Evolutionary conservation across 2,888 invertebrate genomes (phyloP).

Genomic region (Mystacides longicornis): DNA sequence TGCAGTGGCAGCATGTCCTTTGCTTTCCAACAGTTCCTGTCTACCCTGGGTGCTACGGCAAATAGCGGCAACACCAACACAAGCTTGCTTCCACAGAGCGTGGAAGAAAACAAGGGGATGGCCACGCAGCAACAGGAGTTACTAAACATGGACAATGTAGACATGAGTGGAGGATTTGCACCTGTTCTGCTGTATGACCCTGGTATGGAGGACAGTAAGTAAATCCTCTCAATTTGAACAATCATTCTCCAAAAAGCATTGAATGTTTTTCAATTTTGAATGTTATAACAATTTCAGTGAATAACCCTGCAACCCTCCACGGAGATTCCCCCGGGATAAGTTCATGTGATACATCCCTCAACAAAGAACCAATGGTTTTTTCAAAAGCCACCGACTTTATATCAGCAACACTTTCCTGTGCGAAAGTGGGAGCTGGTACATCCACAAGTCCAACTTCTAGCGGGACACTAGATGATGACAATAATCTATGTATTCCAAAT

Average conservation of each 20-base stretch:
- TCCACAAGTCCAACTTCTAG: not conserved
- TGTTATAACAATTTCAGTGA: too few species aligned
- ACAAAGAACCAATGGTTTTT: not conserved
- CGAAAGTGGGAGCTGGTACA: not conserved
- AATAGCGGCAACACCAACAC: not conserved
- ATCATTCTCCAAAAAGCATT: too few species aligned
- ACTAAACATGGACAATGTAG: not conserved
- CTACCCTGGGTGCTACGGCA: not conserved
- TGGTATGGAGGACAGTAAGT: not conserved
- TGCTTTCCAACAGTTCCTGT: conserved; percentile 12
- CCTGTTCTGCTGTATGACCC: not conserved
- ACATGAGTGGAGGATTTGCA: not conserved
- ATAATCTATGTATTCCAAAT: not conserved
- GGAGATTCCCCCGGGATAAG: conserved; percentile 3
- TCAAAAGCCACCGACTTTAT: conserved; percentile 9
- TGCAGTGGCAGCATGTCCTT: conserved; percentile 6
- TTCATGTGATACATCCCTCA: not conserved
- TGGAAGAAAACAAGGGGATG: not conserved
- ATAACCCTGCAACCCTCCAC: not conserved
- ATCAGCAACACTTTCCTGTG: not conserved
- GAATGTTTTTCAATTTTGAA: too few species aligned
- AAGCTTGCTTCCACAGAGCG: not conserved
- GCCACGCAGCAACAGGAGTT: not conserved
- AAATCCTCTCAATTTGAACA: too few species aligned
- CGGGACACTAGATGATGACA: not conserved